Percentiles rank a stretch among this genome's conserved stretches.
Conservation (phyloP, 2,888 invertebrate genomes). For the Yponomeuta evonymella region DNA sequence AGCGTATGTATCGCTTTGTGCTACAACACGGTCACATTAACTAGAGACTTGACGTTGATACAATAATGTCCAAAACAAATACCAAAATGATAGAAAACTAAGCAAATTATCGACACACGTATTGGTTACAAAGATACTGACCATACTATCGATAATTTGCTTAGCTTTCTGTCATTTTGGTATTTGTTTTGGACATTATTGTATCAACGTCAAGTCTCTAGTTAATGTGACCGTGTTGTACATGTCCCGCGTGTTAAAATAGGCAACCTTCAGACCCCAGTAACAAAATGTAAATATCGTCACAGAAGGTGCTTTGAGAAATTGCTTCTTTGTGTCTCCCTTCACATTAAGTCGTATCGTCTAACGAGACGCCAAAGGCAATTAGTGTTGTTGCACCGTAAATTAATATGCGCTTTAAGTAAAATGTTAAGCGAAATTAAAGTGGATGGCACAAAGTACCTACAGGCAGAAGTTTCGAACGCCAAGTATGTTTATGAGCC, state of each 20-base stretch:
- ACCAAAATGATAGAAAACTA: too few species aligned
- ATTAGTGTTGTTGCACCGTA: background rate
- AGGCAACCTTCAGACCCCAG: background rate
- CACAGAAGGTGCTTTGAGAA: background rate
- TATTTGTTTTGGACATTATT: too few species aligned
- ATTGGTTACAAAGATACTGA: too few species aligned
- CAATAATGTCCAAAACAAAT: too few species aligned
- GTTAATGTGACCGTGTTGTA: too few species aligned
- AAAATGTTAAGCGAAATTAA: background rate
- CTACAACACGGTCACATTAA: too few species aligned
- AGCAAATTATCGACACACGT: too few species aligned
- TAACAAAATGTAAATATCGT: background rate
- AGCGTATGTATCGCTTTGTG: background rate
- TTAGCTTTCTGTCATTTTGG: too few species aligned
- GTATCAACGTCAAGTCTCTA: too few species aligned
- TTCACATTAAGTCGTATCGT: background rate
- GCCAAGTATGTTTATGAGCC: background rate
- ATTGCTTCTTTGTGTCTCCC: background rate
- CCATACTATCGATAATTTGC: too few species aligned
- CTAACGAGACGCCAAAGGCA: conserved; percentile 1
- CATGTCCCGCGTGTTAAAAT: background rate
- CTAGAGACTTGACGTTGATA: too few species aligned
- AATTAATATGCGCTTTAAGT: background rate
- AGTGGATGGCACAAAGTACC: background rate
- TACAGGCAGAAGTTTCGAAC: background rate